Base-by-base conservation (phyloP, 2,797 vertebrate species). In the Catostomus latipinnis region DNA sequence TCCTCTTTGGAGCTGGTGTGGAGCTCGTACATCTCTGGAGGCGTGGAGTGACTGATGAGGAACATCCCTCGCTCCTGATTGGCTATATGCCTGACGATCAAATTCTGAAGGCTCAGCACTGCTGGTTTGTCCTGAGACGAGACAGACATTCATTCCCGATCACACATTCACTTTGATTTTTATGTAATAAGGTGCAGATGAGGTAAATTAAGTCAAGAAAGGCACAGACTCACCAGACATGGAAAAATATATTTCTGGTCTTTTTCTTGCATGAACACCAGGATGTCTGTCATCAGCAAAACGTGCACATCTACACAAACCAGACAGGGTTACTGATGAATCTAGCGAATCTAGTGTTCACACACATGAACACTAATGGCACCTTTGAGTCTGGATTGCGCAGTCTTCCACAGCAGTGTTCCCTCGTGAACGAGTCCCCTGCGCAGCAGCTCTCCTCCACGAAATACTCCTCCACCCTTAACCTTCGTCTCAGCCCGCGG, bases 61-160 rank as follows among this genome's bases (percentile, higher is more conserved):
- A 98, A 98, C 95, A 98, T 95, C 9, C 97, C 97, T 86, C 96
- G 95, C 86, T 97, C 96, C 92, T 98, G 96, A 92, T 97, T 98
- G 90, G 97, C 97, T 18, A 98, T 96, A 85, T 98, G 96, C 58
- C 97, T 89, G 1, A 98, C 95, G 0, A 98, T 96, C 74, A 98
- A 91, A 82, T 96, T 96, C 50, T 93, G 95, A 68, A 98, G 90
- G 0, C 96, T 96, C 8, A 98, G 91, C 52, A 98, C 94, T 0
- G 96, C 91, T 0, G 96, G 94, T 83, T 98, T 98, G 86, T 97
- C 96, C 96, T 98, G 72, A 66, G 5, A 22, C 50, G n/a, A 11
- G 4, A 65, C 6, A 53, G 1, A 46, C 12, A 46, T 48, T 48
- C 8, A 10, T 22, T 52, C 45, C 48, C 1, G 12, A 9, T 50